Evolutionary conservation across 2,888 invertebrate genomes (phyloP).

Genomic region (Rhopalosiphum nymphaeae): DNA sequence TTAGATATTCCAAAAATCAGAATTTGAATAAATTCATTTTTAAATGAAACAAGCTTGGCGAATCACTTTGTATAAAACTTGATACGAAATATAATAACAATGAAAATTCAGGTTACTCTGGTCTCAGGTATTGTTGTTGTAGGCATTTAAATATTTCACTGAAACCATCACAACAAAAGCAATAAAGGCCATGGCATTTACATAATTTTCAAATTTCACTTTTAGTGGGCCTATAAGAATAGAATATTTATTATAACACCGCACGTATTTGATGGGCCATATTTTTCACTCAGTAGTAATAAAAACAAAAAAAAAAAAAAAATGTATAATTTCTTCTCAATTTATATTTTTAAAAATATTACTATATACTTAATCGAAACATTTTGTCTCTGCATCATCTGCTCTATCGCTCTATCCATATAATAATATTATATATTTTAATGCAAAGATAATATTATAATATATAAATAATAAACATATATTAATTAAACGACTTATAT

Average conservation of each 20-base stretch:
- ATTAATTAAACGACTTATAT: background rate
- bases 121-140: background rate
- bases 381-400: background rate
- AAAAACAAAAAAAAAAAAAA: background rate
- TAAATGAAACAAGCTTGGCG: no score
- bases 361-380: background rate
- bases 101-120: background rate
- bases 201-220: constrained; percentile 41
- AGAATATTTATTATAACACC: background rate
- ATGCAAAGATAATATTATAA: background rate
- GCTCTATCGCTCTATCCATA: background rate
- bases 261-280: background rate
- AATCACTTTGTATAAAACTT: no score
- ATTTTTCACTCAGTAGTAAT: background rate
- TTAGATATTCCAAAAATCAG: no score
- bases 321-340: background rate
- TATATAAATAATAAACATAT: background rate
- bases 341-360: background rate
- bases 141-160: background rate
- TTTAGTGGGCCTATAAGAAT: background rate
- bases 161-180: constrained; percentile 8
- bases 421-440: background rate
- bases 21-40: no score
- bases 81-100: background rate
- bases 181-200: background rate